Conservation (phyloP, 2,797 vertebrate genomes). For the Perdix hodgsoniae region DNA sequence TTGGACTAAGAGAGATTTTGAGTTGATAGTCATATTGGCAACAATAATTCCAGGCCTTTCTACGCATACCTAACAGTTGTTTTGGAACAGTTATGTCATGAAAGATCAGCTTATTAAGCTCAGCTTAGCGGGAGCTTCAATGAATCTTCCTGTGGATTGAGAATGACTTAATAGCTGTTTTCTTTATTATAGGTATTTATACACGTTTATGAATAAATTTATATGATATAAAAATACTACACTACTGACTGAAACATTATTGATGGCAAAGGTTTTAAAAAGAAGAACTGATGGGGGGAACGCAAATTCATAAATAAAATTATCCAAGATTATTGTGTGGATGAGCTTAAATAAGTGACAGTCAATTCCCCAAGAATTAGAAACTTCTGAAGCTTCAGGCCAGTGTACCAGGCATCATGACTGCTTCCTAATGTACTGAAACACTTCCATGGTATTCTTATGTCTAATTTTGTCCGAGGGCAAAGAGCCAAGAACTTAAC, state of each 20-base stretch:
- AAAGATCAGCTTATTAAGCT: not conserved
- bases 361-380: not conserved
- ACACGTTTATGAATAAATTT: not conserved
- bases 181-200: not conserved
- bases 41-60: not conserved
- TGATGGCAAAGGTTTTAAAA: not conserved
- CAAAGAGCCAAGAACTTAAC: not conserved
- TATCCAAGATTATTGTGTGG: not conserved
- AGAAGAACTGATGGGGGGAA: not conserved
- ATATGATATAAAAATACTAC: not conserved
- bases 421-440: not conserved
- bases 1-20: not conserved
- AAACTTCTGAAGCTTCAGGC: not conserved
- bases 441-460: not conserved
- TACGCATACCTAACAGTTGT: not conserved
- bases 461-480: not conserved
- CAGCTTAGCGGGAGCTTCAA: not conserved
- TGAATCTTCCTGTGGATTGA: not conserved
- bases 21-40: not conserved
- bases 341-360: not conserved
- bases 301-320: not conserved
- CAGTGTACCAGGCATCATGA: not conserved
- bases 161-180: not conserved
- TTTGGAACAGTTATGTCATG: not conserved
- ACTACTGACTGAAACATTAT: not conserved